Evolutionary conservation across 2,888 invertebrate species (phyloP).

Genomic region (Chymomyza fuscimana): DNA sequence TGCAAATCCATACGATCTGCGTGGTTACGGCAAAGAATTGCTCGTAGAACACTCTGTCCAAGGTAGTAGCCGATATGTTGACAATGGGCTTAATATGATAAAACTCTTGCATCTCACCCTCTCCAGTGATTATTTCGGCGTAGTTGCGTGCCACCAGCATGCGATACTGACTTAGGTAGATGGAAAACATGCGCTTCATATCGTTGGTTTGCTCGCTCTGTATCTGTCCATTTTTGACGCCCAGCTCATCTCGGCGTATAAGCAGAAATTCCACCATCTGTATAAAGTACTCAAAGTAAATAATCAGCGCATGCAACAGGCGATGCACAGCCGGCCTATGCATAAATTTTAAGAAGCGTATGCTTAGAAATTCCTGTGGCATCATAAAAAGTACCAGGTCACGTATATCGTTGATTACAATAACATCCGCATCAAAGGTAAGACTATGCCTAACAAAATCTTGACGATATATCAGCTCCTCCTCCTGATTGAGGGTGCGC

Average conservation of each 20-base stretch:
- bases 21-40: conserved; percentile 73
- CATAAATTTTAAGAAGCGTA: conserved; percentile 71
- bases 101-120: conserved; percentile 65
- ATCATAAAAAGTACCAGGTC: conserved; percentile 75
- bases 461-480: conserved; percentile 75
- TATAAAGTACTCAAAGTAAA: conserved; percentile 79
- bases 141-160: conserved; percentile 78
- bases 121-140: conserved; percentile 71
- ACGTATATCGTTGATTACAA: conserved; percentile 76
- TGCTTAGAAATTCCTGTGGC: conserved; percentile 66
- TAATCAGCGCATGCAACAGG: conserved; percentile 74
- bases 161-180: conserved; percentile 74
- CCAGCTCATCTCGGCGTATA: conserved; percentile 75
- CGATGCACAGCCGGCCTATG: conserved; percentile 69
- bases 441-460: conserved; percentile 61
- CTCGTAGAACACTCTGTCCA: conserved; percentile 73
- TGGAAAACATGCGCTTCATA: conserved; percentile 72
- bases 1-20: conserved; percentile 76
- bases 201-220: conserved; percentile 71
- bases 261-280: conserved; percentile 76
- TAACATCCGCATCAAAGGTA: conserved; percentile 67
- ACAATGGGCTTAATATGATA: conserved; percentile 72
- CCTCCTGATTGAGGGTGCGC: conserved; percentile 68
- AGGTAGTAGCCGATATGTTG: conserved; percentile 67
- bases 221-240: conserved; percentile 64